These are phyloP conservation scores for Eira barbara DNA, from an alignment of 2,113 vertebrate genomes.

Conservation along the genomic window DNA sequence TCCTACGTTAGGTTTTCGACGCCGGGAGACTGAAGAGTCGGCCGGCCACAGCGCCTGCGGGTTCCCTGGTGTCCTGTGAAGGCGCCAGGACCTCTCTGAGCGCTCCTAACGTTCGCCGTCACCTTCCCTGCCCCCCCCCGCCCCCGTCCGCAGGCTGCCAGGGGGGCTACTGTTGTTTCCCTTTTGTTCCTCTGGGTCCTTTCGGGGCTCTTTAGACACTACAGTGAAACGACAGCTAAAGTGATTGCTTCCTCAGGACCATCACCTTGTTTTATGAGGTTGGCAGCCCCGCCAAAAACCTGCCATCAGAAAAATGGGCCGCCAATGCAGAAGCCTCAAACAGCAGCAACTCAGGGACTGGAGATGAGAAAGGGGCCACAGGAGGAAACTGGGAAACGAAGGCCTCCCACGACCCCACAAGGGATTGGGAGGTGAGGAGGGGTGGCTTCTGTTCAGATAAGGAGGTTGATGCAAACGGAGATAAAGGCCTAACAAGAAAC, in stretches of 20 bases:
- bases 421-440: background rate
- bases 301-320: background rate
- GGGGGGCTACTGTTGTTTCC: background rate
- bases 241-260: background rate
- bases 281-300: background rate
- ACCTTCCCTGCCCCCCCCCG: background rate
- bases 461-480: background rate
- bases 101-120: background rate
- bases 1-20: background rate
- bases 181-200: background rate
- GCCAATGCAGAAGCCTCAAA: background rate
- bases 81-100: background rate
- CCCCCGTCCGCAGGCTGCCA: background rate
- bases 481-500: background rate
- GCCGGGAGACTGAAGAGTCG: background rate
- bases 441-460: fast-evolving
- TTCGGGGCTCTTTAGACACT: background rate
- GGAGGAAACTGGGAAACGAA: background rate
- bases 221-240: background rate
- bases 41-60: background rate
- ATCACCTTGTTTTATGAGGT: constrained; percentile 12
- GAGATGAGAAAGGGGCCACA: background rate
- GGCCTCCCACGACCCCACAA: background rate
- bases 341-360: background rate
- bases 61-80: background rate